Percentiles rank a stretch among this genome's conserved stretches.
These are phyloP conservation scores for Alosa alosa DNA, from an alignment of 2,113 vertebrate species.

Conservation along the genomic window DNA sequence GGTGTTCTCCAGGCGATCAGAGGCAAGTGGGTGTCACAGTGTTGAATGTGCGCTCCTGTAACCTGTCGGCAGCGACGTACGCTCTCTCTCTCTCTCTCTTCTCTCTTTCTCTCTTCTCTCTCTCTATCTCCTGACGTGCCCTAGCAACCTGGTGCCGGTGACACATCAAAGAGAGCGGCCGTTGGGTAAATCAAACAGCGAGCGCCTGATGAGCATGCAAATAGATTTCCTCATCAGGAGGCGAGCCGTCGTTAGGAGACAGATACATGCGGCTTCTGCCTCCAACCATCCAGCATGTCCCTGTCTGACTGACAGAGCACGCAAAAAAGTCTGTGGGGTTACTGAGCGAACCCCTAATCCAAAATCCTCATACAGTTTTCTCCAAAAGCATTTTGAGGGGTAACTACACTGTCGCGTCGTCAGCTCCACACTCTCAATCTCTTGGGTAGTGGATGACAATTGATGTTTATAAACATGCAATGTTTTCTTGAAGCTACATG, in stretches of 20 bases:
- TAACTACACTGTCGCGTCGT: not conserved
- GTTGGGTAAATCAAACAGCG: not conserved
- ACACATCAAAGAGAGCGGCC: not conserved
- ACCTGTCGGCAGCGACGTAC: not conserved
- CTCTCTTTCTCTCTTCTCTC: not conserved
- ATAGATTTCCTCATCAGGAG: constrained; percentile 3
- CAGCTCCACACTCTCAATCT: not conserved
- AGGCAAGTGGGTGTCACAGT: not conserved
- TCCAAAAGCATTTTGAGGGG: not conserved
- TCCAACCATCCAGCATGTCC: not conserved
- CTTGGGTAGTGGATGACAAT: not conserved
- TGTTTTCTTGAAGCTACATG: not conserved
- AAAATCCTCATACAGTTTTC: not conserved
- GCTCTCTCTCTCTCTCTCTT: not conserved
- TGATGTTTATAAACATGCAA: not conserved
- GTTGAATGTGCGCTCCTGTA: not conserved
- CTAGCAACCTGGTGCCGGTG: not conserved
- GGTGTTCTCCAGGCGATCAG: not conserved
- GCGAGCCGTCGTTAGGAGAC: not conserved
- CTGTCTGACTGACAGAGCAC: not conserved
- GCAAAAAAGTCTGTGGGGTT: not conserved
- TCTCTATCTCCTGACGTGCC: not conserved
- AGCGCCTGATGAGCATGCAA: not conserved
- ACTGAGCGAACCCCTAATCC: not conserved
- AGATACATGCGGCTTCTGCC: not conserved